Conservation (phyloP, 2,888 invertebrate species). For the Octodonta nipae region DNA sequence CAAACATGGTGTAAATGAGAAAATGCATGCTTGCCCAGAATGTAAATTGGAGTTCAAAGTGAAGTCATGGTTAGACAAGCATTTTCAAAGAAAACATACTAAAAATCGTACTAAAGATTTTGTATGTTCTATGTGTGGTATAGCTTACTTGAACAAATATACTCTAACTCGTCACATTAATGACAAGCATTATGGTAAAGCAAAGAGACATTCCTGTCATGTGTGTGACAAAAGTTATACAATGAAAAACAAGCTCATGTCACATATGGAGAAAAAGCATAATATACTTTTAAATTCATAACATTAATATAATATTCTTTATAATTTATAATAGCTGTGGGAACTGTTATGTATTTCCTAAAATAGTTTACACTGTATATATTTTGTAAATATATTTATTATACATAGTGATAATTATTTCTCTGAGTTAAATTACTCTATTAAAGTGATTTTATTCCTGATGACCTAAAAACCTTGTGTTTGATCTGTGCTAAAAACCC, state of each 20-base stretch:
- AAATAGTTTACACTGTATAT: too few species aligned
- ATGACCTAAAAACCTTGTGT: too few species aligned
- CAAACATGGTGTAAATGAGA: conserved; percentile 20
- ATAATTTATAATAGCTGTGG: too few species aligned
- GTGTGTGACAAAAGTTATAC: conserved; percentile 14
- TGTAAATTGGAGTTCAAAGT: conserved; percentile 23
- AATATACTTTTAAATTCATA: too few species aligned
- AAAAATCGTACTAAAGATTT: conserved; percentile 12
- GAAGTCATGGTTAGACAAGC: conserved; percentile 24
- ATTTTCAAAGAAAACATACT: conserved; percentile 13
- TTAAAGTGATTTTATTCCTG: too few species aligned
- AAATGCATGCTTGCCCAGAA: conserved; percentile 22
- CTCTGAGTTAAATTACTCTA: too few species aligned
- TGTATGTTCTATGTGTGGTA: conserved; percentile 10
- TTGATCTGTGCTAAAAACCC: too few species aligned
- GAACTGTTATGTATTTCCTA: too few species aligned
- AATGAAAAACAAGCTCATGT: conserved; percentile 11
- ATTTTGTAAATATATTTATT: too few species aligned
- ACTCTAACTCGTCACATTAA: conserved; percentile 12
- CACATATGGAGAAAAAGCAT: conserved; percentile 13
- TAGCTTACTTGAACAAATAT: conserved; percentile 12
- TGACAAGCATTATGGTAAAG: conserved; percentile 11
- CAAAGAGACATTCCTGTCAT: conserved; percentile 9
- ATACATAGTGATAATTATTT: too few species aligned
- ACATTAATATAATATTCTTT: too few species aligned